Evolutionary conservation across 2,113 vertebrate species (phyloP).

Genomic region (Kryptolebias marmoratus): DNA sequence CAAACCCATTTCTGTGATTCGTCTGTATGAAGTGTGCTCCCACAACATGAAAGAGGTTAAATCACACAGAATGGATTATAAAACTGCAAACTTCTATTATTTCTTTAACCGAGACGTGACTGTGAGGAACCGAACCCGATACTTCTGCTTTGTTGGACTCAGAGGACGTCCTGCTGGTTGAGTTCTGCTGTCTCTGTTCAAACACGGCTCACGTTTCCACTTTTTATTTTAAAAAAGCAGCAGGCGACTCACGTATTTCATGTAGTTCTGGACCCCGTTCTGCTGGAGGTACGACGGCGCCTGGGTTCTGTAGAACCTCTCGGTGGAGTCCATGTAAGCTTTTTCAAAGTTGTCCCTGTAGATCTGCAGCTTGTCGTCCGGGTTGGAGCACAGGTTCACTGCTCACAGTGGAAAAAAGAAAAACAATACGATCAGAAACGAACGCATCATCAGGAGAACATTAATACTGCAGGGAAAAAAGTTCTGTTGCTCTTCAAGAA

Average conservation of each 20-base stretch:
- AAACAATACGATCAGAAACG: background rate
- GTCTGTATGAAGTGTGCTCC: no score
- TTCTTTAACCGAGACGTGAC: background rate
- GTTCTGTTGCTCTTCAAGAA: no score
- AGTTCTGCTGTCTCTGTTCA: background rate
- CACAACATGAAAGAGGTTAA: no score
- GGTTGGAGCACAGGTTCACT: constrained; percentile 99
- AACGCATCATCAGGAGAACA: no score
- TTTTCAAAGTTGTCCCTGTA: constrained; percentile 99
- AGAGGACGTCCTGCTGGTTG: background rate
- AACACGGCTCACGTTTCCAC: background rate
- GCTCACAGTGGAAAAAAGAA: constrained; percentile 22
- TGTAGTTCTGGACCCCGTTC: constrained; percentile 99
- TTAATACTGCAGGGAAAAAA: no score
- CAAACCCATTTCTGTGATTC: no score
- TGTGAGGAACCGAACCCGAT: background rate
- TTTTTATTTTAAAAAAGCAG: background rate
- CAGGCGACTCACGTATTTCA: constrained; percentile 95
- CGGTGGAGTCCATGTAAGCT: constrained; percentile 97
- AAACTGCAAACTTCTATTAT: background rate
- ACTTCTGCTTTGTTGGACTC: background rate
- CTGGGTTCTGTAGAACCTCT: constrained; percentile 99
- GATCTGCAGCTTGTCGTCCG: constrained; percentile 98
- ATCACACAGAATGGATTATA: no score
- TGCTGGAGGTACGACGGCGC: constrained; percentile 98